Evolutionary conservation across 2,888 invertebrate genomes (phyloP).

Genomic region (Melinopterus prodromus): DNA sequence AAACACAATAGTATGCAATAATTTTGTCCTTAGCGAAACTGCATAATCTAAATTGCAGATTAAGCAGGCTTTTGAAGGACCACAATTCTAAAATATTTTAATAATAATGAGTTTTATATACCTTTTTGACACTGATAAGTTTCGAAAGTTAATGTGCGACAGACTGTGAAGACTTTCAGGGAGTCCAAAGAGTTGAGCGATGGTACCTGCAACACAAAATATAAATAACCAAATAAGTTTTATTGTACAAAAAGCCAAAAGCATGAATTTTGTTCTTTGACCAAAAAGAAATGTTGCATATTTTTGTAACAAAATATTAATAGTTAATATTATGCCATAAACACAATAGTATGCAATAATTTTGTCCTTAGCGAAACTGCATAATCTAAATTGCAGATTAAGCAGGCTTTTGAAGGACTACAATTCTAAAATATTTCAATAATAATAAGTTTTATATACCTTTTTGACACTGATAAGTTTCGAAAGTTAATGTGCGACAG

Average conservation of each 20-base stretch:
- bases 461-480: too few species aligned
- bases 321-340: slow-evolving; percentile 17
- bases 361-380: slow-evolving; percentile 56
- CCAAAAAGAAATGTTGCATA: slow-evolving; percentile 26
- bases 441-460: too few species aligned
- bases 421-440: too few species aligned
- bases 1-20: slow-evolving; percentile 29
- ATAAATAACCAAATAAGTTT: slow-evolving; percentile 33
- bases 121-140: too few species aligned
- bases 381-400: slow-evolving; percentile 38
- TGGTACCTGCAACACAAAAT: slow-evolving; percentile 75
- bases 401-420: slow-evolving; percentile 19
- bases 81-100: too few species aligned
- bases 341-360: slow-evolving; percentile 31
- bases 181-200: slow-evolving; percentile 98
- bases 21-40: slow-evolving; percentile 56
- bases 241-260: slow-evolving; percentile 32
- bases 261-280: slow-evolving; percentile 8
- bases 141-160: slow-evolving; percentile 70
- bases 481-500: slow-evolving; percentile 76
- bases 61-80: slow-evolving; percentile 54
- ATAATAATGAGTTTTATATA: too few species aligned
- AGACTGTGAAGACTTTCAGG: slow-evolving; percentile 99
- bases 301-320: slow-evolving; percentile 22
- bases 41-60: slow-evolving; percentile 42